Evolutionary conservation across 2,797 vertebrate genomes (phyloP).

Genomic region (Amblyraja radiata): DNA sequence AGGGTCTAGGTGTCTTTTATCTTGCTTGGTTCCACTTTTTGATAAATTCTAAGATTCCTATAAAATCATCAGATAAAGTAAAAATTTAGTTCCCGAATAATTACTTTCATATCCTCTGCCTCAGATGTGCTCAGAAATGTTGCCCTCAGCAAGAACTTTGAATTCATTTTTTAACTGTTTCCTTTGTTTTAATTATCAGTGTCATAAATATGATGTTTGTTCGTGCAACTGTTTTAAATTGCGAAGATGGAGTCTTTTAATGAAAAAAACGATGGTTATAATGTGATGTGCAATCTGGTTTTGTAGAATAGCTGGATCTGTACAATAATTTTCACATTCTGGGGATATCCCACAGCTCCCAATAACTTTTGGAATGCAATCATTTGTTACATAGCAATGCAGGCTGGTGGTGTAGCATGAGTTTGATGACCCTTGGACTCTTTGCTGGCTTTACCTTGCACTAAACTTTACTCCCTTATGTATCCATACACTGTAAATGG

Average conservation of each 20-base stretch:
- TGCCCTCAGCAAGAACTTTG: background rate
- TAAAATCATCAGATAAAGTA: background rate
- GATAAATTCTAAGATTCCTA: background rate
- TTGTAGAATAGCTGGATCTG: background rate
- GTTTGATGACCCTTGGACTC: too few species aligned
- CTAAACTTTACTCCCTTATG: too few species aligned
- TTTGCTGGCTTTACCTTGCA: too few species aligned
- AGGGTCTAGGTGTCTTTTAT: background rate
- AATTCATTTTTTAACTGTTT: background rate
- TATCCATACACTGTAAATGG: too few species aligned
- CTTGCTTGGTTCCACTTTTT: background rate
- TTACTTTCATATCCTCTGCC: background rate
- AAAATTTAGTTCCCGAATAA: background rate
- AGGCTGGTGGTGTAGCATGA: background rate
- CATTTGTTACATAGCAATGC: background rate
- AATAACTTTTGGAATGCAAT: background rate
- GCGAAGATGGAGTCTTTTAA: background rate
- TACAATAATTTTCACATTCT: background rate
- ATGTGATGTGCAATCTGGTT: background rate
- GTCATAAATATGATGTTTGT: background rate
- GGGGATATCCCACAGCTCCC: background rate
- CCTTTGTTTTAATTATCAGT: background rate
- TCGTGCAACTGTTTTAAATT: background rate
- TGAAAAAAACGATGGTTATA: background rate
- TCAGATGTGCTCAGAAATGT: background rate